Conservation (phyloP, 2,797 vertebrate genomes). For the Setipinna tenuifilis region DNA sequence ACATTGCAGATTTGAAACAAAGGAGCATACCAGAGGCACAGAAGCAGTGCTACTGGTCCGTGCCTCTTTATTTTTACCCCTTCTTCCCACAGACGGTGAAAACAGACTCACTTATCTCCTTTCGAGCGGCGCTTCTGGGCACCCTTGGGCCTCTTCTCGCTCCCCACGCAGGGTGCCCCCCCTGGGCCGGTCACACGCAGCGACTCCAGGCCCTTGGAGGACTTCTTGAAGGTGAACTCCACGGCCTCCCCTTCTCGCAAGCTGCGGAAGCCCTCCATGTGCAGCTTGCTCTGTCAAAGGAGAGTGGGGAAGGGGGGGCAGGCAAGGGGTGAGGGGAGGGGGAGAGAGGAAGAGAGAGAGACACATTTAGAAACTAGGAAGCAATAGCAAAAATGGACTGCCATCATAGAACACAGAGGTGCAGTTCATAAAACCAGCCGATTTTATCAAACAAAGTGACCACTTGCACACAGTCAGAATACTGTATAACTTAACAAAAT, state of each 20-base stretch:
- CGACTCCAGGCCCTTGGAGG: constrained; percentile 89
- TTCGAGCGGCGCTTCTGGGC: constrained; percentile 85
- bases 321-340: neutral
- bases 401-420: neutral
- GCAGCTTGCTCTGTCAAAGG: constrained; percentile 86
- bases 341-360: neutral
- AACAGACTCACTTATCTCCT: constrained; percentile 80
- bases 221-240: constrained; percentile 93
- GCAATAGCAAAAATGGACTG: constrained; percentile 50
- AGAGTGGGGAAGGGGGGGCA: neutral
- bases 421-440: neutral
- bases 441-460: too few species aligned
- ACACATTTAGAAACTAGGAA: constrained; percentile 40
- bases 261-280: constrained; percentile 96
- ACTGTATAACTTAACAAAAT: too few species aligned
- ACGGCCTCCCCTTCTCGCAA: constrained; percentile 90
- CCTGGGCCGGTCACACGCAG: constrained; percentile 85
- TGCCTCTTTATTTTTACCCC: too few species aligned
- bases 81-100: neutral
- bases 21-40: neutral
- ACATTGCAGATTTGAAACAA: neutral
- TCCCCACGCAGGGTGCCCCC: constrained; percentile 85
- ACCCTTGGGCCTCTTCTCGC: constrained; percentile 85
- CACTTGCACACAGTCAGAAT: too few species aligned
- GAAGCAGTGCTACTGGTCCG: neutral